Conservation (phyloP, 2,888 invertebrate species). For the Ormyrus nitidulus region DNA sequence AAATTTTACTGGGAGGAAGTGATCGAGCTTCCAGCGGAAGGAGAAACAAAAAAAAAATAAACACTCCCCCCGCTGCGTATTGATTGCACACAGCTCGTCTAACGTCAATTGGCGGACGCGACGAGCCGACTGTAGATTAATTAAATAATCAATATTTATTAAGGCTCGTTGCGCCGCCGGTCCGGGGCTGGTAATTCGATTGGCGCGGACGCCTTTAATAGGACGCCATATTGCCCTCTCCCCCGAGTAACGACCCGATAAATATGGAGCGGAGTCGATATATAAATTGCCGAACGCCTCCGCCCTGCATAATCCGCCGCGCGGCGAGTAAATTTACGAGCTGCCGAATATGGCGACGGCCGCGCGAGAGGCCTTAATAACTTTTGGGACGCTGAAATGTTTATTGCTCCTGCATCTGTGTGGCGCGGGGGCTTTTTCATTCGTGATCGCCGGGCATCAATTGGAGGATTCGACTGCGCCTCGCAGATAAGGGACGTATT, state of each 20-base stretch:
- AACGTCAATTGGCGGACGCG: slow-evolving; percentile 34
- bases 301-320: slow-evolving; percentile 53
- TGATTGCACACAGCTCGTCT: no score
- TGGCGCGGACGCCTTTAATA: slow-evolving; percentile 66
- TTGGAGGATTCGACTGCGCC: no score
- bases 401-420: no score
- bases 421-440: not conserved
- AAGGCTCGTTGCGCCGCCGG: slow-evolving; percentile 67
- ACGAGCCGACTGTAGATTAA: slow-evolving; percentile 71
- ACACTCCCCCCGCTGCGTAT: no score
- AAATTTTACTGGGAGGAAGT: not conserved
- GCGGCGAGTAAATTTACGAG: slow-evolving; percentile 26
- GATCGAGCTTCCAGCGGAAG: slow-evolving; percentile 4
- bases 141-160: slow-evolving; percentile 75
- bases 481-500: no score
- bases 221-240: slow-evolving; percentile 70
- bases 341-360: not conserved
- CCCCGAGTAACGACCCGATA: slow-evolving; percentile 69
- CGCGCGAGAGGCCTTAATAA: not conserved
- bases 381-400: no score
- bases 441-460: not conserved
- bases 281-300: slow-evolving; percentile 72
- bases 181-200: slow-evolving; percentile 68
- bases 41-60: not conserved
- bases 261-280: slow-evolving; percentile 71